These are phyloP conservation scores for Ceyx margarethae DNA, from an alignment of 2,113 vertebrate species.

Conservation along the genomic window DNA sequence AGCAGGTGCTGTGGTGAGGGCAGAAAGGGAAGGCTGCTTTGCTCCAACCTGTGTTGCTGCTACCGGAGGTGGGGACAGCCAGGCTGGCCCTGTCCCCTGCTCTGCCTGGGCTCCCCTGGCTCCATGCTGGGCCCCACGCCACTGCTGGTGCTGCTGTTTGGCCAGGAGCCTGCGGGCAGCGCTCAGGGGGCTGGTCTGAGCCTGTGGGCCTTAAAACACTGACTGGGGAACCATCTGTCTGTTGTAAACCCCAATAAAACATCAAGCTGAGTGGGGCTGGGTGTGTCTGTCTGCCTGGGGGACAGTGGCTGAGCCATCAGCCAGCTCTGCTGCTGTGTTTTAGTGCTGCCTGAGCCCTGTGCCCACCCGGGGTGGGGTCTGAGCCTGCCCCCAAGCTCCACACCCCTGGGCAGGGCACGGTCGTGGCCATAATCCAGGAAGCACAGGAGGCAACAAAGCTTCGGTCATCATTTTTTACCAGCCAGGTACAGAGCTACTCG, in stretches of 20 bases:
- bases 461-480: conserved; percentile 71
- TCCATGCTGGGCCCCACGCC: not conserved
- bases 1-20: not conserved
- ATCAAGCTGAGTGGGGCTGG: not conserved
- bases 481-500: conserved; percentile 69
- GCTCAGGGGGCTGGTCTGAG: not conserved
- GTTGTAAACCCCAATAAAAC: conserved; percentile 68
- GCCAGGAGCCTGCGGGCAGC: not conserved
- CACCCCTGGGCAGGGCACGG: not conserved
- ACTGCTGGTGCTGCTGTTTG: not conserved
- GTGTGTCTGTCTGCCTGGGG: not conserved
- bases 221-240: conserved; percentile 27
- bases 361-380: no score
- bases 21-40: conserved; percentile 35
- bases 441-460: conserved; percentile 58
- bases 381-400: not conserved
- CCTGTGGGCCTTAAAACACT: not conserved
- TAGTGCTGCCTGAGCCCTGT: not conserved
- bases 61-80: conserved; percentile 1
- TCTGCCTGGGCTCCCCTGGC: not conserved
- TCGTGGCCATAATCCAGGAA: not conserved
- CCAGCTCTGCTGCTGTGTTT: fast-evolving
- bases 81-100: not conserved
- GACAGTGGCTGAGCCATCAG: not conserved
- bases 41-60: conserved; percentile 22